A percentile compares a stretch with the other conserved stretches of the same genome.
Evolutionary conservation across 2,113 vertebrate genomes (phyloP).

Genomic region (Bettongia penicillata): DNA sequence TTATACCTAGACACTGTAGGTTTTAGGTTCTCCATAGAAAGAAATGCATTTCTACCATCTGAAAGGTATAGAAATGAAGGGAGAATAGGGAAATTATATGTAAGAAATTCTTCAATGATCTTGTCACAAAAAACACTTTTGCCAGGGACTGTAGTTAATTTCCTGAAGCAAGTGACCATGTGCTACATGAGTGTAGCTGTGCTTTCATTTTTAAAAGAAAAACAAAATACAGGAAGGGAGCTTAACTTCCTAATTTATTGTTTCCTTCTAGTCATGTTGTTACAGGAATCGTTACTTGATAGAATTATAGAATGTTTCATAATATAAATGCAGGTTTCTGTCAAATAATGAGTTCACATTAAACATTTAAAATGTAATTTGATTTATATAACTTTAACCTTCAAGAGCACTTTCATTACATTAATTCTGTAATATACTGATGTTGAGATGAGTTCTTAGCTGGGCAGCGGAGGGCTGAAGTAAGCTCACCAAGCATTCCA

Average conservation of each 20-base stretch:
- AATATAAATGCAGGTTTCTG: neutral
- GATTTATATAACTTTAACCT: conserved; percentile 34
- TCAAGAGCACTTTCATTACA: neutral
- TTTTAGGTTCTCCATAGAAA: neutral
- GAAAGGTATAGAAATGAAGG: neutral
- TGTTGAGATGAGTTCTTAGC: conserved; percentile 38
- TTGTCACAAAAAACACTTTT: neutral
- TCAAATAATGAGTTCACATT: conserved; percentile 21
- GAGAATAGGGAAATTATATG: neutral
- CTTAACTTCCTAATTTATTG: neutral
- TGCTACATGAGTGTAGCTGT: conserved; percentile 9
- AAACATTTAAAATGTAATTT: conserved; percentile 24
- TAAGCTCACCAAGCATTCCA: neutral
- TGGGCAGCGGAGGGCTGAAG: neutral
- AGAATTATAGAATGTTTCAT: neutral
- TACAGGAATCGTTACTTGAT: conserved; percentile 7
- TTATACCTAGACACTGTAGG: neutral
- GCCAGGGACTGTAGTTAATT: neutral
- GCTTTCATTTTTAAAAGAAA: conserved; percentile 23
- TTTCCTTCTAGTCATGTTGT: conserved; percentile 14
- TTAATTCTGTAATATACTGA: conserved; percentile 12
- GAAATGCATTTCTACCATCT: neutral
- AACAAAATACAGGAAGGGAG: conserved; percentile 23
- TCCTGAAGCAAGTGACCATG: neutral
- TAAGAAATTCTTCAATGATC: neutral